Evolutionary conservation across 1,140 invertebrate species (phyloP).

Genomic region (Euwallacea fornicatus): DNA sequence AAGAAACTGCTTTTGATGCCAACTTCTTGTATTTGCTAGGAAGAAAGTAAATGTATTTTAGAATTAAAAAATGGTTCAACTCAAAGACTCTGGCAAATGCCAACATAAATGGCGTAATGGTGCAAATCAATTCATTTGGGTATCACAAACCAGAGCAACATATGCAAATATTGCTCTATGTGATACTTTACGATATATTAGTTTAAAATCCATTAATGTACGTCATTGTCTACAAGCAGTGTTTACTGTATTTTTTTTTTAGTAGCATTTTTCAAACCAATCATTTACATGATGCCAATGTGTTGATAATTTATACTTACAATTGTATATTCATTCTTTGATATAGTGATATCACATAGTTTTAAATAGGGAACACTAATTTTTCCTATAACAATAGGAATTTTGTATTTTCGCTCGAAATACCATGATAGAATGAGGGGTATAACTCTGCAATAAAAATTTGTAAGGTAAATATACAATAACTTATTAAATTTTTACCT

Average conservation of each 20-base stretch:
- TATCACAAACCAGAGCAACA: conserved; percentile 3
- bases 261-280: too few relatives aligned
- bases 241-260: too few relatives aligned
- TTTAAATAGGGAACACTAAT: conserved; percentile 67
- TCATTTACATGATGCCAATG: too few relatives aligned
- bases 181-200: too few relatives aligned
- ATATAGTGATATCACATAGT: conserved; percentile 34
- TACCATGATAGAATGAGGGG: conserved; percentile 68
- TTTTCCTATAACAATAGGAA: conserved; percentile 67
- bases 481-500: conserved; percentile 20
- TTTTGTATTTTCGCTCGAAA: conserved; percentile 64
- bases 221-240: too few relatives aligned
- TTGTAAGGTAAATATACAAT: neutral
- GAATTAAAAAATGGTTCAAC: neutral
- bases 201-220: too few relatives aligned
- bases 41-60: conserved; percentile 12
- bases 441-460: conserved; percentile 59
- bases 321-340: conserved; percentile 35
- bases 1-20: conserved; percentile 86
- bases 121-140: neutral
- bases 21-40: conserved; percentile 69
- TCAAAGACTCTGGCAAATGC: neutral
- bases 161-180: neutral
- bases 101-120: neutral
- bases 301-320: conserved; percentile 14